Percentiles rank a stretch among this genome's conserved stretches.
Evolutionary conservation across 2,888 invertebrate species (phyloP).

Genomic region (Mayetiola destructor): DNA sequence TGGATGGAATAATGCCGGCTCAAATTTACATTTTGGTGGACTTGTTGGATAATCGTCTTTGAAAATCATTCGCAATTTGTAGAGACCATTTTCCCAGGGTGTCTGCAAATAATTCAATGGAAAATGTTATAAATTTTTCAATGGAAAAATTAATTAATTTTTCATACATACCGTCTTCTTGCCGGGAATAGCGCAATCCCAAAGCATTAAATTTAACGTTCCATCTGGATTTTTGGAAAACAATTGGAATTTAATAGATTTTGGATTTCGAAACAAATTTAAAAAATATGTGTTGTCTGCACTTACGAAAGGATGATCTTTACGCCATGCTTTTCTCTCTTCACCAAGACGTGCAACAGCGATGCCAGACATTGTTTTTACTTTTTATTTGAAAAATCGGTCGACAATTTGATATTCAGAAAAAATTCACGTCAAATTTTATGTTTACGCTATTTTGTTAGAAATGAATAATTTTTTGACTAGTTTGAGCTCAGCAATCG

Average conservation of each 20-base stretch:
- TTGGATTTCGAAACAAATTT: slow-evolving; percentile 12
- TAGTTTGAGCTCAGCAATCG: too few relatives aligned
- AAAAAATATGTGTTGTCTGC: slow-evolving; percentile 15
- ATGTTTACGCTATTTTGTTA: too few relatives aligned
- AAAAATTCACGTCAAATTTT: too few relatives aligned
- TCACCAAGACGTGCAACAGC: slow-evolving; percentile 90
- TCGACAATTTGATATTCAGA: too few relatives aligned
- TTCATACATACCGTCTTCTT: slow-evolving; percentile 84
- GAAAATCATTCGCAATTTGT: slow-evolving; percentile 95
- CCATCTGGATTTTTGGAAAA: slow-evolving; percentile 81
- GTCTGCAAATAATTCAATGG: slow-evolving; percentile 53
- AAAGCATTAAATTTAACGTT: slow-evolving; percentile 90
- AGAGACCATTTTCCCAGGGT: slow-evolving; percentile 95
- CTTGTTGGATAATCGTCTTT: slow-evolving; percentile 98
- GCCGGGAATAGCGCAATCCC: slow-evolving; percentile 99
- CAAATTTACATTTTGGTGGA: slow-evolving; percentile 98
- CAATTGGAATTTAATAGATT: not conserved
- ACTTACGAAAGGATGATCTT: slow-evolving; percentile 95
- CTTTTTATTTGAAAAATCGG: too few relatives aligned
- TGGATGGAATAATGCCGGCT: slow-evolving; percentile 96
- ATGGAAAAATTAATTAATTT: too few relatives aligned
- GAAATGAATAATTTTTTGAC: too few relatives aligned
- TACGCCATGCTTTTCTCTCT: slow-evolving; percentile 98
- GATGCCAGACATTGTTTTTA: slow-evolving; percentile 78
- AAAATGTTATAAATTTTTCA: not conserved